Base-by-base conservation (phyloP, 2,113 vertebrate genomes). In the Chauna torquata region DNA sequence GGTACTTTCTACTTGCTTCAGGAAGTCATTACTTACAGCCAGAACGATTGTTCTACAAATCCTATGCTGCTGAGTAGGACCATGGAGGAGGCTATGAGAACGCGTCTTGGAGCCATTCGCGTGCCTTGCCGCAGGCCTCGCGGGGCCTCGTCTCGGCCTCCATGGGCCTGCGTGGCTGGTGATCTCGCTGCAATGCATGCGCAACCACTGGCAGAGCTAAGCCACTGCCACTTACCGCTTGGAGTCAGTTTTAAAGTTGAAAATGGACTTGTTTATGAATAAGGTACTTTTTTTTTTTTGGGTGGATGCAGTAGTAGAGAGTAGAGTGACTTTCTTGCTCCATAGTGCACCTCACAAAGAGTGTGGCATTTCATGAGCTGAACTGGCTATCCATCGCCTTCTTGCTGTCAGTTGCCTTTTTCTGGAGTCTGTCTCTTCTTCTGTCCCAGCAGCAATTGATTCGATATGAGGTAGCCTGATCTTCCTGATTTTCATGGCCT, bases 101-200 rank as follows among this genome's bases (percentile, higher is more conserved):
- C 30, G 19, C 9, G 7, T 32, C 38, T 81, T 0, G 0, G 36
- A 59, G 38, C 44, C 62, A 58, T 40, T 30, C 34, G 47, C 0
- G 0, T 49, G 47, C 40, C 36, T 18, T 61, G 40, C 58, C 1
- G 0, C 30, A 27, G 49, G 17, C 64, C 36, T 19, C 44, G 34
- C 1, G 0, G 58, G 25, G 16, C 19, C 45, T 1, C 1, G 16
- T 24, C 45, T 71, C 1, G 1, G 49, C 36, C 36, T 40, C 14
- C 1, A 0, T 40, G 30, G 17, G 11, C 17, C 24, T 20, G 25
- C n/a, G 15, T 69, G 81, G 27, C 49, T 69, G 68, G 16, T 38
- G 27, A 16, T 22, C 47, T 25, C 2, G 1, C 42, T 57, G 23
- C 75, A 16, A 3, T 5, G 24, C 4, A 2, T 16, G 55, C 45